These are phyloP conservation scores for Sminthurinus signatus DNA, from an alignment of 1,140 invertebrate genomes.

Conservation along the genomic window DNA sequence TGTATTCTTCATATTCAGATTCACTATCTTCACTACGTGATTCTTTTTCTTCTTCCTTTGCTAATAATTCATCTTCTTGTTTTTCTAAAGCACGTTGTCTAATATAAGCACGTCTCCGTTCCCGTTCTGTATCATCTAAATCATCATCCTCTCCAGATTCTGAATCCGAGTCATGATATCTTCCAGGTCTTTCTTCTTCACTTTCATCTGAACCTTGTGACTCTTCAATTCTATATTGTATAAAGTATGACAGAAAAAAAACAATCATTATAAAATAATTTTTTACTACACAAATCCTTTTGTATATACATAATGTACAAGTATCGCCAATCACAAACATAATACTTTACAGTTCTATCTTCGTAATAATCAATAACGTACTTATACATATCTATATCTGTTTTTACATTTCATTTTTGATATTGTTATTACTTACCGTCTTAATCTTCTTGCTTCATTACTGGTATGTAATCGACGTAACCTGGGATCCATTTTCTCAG, in stretches of 20 bases:
- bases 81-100: conserved; percentile 61
- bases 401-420: conserved; percentile 50
- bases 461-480: conserved; percentile 54
- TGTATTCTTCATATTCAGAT: conserved; percentile 78
- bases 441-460: conserved; percentile 47
- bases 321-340: too few species aligned
- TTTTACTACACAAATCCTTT: neutral
- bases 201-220: conserved; percentile 62
- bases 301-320: too few species aligned
- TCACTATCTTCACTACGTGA: conserved; percentile 67
- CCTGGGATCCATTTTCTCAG: conserved; percentile 64
- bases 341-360: too few species aligned
- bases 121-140: conserved; percentile 73
- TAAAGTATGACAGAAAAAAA: conserved; percentile 38
- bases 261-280: conserved; percentile 8
- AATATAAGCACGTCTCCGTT: conserved; percentile 59
- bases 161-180: conserved; percentile 42
- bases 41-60: conserved; percentile 62
- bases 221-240: conserved; percentile 61
- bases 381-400: too few species aligned
- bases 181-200: conserved; percentile 46
- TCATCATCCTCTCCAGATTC: conserved; percentile 59
- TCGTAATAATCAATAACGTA: too few species aligned
- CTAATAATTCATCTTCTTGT: conserved; percentile 56
- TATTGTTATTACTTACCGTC: neutral